Conservation (phyloP, 2,797 vertebrate genomes). For the Betta splendens region DNA sequence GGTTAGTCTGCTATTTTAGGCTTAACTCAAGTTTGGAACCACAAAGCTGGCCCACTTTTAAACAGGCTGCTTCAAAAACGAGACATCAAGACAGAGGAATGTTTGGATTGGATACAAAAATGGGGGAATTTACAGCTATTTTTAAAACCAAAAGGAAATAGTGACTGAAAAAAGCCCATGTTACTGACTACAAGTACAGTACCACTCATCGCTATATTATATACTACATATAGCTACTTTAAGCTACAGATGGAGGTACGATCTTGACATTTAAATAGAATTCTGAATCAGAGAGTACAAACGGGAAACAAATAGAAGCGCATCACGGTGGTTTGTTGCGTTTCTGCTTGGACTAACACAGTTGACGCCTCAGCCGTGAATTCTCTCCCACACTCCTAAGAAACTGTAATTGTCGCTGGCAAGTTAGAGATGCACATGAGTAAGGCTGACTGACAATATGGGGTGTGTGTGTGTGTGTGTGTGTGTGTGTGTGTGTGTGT, state of each 20-base stretch:
- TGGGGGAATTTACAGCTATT: too few relatives aligned
- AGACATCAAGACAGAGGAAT: too few relatives aligned
- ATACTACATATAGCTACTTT: too few relatives aligned
- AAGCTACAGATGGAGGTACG: too few relatives aligned
- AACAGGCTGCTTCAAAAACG: neutral
- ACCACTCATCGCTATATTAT: too few relatives aligned
- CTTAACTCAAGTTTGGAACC: neutral
- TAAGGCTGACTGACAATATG: neutral
- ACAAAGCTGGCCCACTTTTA: neutral
- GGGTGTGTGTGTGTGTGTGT: too few relatives aligned
- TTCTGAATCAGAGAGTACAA: neutral
- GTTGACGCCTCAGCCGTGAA: slow-evolving; percentile 7
- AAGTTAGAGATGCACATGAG: neutral
- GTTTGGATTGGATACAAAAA: too few relatives aligned
- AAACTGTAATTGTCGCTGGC: neutral
- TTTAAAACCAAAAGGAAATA: too few relatives aligned
- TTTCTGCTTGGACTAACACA: neutral
- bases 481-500: slow-evolving; percentile 15
- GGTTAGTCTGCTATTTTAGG: neutral
- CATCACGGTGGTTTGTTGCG: neutral
- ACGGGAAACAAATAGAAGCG: neutral
- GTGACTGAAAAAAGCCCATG: too few relatives aligned
- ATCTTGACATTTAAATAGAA: too few relatives aligned
- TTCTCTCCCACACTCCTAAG: slow-evolving; percentile 3
- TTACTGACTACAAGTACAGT: too few relatives aligned